Conservation (phyloP, 2,113 vertebrate species). For the Macquaria australasica region DNA sequence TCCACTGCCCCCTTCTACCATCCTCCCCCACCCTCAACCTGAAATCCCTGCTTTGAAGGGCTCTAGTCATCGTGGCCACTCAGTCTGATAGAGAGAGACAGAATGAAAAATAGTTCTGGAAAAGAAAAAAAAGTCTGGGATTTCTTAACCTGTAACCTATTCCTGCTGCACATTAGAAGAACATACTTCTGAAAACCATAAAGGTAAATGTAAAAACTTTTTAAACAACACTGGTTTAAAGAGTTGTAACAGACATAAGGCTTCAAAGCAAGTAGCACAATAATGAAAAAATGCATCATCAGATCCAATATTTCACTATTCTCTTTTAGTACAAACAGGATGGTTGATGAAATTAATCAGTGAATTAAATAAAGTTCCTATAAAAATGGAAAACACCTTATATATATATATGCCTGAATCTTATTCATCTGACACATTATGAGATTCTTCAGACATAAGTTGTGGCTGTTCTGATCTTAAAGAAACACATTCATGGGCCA, state of each 20-base stretch:
- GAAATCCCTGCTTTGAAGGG: constrained; percentile 61
- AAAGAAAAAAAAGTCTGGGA: neutral
- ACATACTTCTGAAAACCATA: neutral
- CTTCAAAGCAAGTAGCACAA: neutral
- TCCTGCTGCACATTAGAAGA: neutral
- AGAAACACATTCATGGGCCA: constrained; percentile 34
- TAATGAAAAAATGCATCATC: neutral
- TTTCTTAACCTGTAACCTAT: constrained; percentile 18
- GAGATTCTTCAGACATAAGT: neutral
- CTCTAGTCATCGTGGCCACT: constrained; percentile 23
- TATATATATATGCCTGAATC: neutral
- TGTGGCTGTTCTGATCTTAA: neutral
- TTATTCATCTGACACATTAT: neutral
- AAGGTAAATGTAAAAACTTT: neutral
- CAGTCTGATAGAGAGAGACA: constrained; percentile 22
- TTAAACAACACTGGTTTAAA: neutral
- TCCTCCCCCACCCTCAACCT: constrained; percentile 21
- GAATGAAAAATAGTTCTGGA: constrained; percentile 19
- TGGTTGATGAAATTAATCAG: neutral
- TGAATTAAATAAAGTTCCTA: neutral
- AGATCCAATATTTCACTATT: neutral
- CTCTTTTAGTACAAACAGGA: neutral
- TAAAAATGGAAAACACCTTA: too few relatives aligned
- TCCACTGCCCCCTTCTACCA: constrained; percentile 39
- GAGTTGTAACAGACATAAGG: neutral